Percentiles rank a stretch among this genome's conserved stretches.
These are phyloP conservation scores for Cepaea nemoralis DNA, from an alignment of 1,140 invertebrate species.

Conservation along the genomic window DNA sequence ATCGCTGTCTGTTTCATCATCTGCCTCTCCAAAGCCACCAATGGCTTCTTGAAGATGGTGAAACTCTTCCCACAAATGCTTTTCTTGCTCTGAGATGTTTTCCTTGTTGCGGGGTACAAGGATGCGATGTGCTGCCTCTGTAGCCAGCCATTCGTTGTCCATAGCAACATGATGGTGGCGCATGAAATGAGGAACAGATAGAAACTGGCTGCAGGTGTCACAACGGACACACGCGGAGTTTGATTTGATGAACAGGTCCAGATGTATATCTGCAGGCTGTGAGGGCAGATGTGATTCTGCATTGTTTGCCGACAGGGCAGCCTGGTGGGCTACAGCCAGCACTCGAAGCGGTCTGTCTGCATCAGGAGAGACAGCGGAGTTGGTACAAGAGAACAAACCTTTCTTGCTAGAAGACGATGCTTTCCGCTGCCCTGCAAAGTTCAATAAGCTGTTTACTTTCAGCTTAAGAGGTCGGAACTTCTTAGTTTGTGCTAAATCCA, in stretches of 20 bases:
- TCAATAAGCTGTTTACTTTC: constrained; percentile 50
- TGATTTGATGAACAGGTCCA: constrained; percentile 60
- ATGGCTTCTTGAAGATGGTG: constrained; percentile 39
- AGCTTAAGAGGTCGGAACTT: constrained; percentile 57
- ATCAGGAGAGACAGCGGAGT: not conserved
- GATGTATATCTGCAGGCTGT: constrained; percentile 61
- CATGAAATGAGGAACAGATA: constrained; percentile 62
- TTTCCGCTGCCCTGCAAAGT: constrained; percentile 34
- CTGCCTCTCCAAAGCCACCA: constrained; percentile 27
- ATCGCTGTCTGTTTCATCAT: constrained; percentile 33
- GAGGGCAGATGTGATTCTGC: constrained; percentile 32
- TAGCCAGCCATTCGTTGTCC: constrained; percentile 48
- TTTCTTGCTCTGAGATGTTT: constrained; percentile 52
- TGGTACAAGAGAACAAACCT: constrained; percentile 33
- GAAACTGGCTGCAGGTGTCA: constrained; percentile 60
- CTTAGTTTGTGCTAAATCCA: constrained; percentile 31
- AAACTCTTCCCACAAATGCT: constrained; percentile 63
- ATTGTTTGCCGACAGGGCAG: not conserved
- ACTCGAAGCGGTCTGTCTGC: constrained; percentile 25
- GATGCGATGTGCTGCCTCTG: constrained; percentile 51
- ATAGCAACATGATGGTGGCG: constrained; percentile 59
- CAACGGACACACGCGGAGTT: constrained; percentile 61
- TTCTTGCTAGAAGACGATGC: constrained; percentile 26
- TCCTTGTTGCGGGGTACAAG: constrained; percentile 52
- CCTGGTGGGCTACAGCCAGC: constrained; percentile 43